Evolutionary conservation across 2,888 invertebrate species (phyloP), one percentile per base, ranked within the genome.

Genomic region (Melieria picta): DNA sequence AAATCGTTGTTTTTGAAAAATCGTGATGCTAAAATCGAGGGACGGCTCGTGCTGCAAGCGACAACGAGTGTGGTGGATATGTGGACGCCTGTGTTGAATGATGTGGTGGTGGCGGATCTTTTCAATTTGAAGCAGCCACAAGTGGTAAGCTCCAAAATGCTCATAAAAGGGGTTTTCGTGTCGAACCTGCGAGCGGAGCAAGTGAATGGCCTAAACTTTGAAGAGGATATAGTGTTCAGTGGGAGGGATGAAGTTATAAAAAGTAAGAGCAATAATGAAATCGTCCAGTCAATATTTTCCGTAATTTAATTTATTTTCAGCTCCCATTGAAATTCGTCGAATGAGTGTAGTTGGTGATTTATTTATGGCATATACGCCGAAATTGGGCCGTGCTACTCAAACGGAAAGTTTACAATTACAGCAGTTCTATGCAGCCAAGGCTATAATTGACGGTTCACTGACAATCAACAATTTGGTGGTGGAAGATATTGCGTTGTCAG

Each of bases 201-300:
- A 0, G 73, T 85, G 1, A 85, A 85, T 74, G 82, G 80, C 0
- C 72, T 86, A 5, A 75, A 82, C 71, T 83, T 85, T 76, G 80
- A 76, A 46, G 71, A 81, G 4, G 85, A 86, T 46, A 76, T 85
- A n/a, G 84, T 84, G 0, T 81, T 80, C 30, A 80, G 80, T 43
- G 82, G 81, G 3, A 55, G 62, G n/a, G 74, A 81, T 7, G 78
- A 78, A 11, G 62, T 79, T 42, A 80, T 85, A 4, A 78, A 81
- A 68, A 77, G 84, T 84, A 72, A 78, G 79, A 78, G 16, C 13
- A 11, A 13, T 13, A 5, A 7, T 30, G n/a, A 4, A 10, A 52
- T 6, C 11, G 1, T 4, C 11, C 7, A 9, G 10, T 7, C 6
- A 45, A 9, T 47, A 10, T 45, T 48, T 9, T 47, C 50, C 13